Conservation (phyloP, 2,888 invertebrate genomes). For the Melanargia galathea region DNA sequence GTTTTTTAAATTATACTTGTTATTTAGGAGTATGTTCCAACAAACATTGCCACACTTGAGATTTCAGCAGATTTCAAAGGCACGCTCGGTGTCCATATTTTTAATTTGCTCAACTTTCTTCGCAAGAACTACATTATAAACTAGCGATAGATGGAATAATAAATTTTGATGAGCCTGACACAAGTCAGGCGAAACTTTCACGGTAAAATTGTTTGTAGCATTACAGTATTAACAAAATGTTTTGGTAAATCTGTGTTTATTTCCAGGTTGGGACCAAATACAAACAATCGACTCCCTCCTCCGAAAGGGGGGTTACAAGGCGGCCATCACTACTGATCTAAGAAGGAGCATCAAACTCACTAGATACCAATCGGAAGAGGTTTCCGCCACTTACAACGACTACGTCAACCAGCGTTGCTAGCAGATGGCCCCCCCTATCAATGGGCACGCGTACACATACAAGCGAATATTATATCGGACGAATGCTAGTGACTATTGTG, state of each 20-base stretch:
- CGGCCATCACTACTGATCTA: constrained; percentile 92
- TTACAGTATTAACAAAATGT: neutral
- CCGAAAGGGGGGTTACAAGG: constrained; percentile 98
- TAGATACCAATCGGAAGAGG: constrained; percentile 97
- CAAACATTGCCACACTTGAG: neutral
- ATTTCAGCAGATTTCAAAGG: no score
- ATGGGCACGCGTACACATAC: constrained; percentile 39
- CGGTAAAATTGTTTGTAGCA: no score
- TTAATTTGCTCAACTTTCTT: no score
- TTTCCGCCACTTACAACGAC: constrained; percentile 93
- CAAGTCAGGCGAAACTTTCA: no score
- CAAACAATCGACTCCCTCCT: constrained; percentile 99
- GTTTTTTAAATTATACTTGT: no score
- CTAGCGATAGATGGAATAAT: no score
- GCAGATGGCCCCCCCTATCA: constrained; percentile 57
- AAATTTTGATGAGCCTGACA: no score
- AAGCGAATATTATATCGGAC: constrained; percentile 45
- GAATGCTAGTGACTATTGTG: constrained; percentile 48
- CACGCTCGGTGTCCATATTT: no score
- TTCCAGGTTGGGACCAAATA: constrained; percentile 97
- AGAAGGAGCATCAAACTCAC: constrained; percentile 96
- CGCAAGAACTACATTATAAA: no score
- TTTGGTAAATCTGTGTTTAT: neutral
- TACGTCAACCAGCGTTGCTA: constrained; percentile 90
- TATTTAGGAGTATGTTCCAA: neutral